These are phyloP conservation scores for Thecocarcelia acutangulata DNA, from an alignment of 2,888 invertebrate genomes.

Conservation along the genomic window DNA sequence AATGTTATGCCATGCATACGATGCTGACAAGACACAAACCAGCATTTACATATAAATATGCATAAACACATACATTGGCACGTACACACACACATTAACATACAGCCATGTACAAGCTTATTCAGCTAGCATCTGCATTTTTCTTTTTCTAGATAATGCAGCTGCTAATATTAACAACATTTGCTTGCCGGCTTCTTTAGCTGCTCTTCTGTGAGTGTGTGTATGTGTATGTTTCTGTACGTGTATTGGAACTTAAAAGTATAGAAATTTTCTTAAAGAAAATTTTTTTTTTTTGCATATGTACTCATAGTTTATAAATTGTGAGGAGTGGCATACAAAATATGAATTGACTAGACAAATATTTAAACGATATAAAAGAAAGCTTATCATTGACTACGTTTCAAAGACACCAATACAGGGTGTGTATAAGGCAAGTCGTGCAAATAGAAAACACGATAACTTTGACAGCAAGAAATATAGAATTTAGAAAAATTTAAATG, in stretches of 20 bases:
- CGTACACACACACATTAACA: background rate
- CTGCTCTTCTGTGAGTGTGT: background rate
- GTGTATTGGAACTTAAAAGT: background rate
- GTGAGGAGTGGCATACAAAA: conserved; percentile 18
- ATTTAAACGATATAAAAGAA: conserved; percentile 1
- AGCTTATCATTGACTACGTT: background rate
- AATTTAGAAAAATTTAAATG: no score
- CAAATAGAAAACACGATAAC: no score
- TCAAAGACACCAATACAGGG: no score
- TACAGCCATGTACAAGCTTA: no score
- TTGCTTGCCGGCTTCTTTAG: conserved; percentile 3
- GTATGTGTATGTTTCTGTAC: no score
- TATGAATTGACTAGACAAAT: conserved; percentile 12
- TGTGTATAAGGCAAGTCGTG: no score
- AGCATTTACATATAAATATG: conserved; percentile 1
- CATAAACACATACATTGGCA: background rate
- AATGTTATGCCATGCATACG: conserved; percentile 55
- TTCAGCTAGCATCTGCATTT: background rate
- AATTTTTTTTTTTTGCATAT: background rate
- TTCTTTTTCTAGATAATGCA: conserved; percentile 22
- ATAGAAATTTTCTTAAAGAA: conserved; percentile 15
- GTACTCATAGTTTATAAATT: background rate
- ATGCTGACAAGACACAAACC: conserved; percentile 40
- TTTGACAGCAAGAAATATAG: no score
- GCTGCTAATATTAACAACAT: conserved; percentile 14